A percentile compares a stretch with the other conserved stretches of the same genome.
Conservation (phyloP, 2,888 invertebrate genomes). For the Fragum whitleyi region DNA sequence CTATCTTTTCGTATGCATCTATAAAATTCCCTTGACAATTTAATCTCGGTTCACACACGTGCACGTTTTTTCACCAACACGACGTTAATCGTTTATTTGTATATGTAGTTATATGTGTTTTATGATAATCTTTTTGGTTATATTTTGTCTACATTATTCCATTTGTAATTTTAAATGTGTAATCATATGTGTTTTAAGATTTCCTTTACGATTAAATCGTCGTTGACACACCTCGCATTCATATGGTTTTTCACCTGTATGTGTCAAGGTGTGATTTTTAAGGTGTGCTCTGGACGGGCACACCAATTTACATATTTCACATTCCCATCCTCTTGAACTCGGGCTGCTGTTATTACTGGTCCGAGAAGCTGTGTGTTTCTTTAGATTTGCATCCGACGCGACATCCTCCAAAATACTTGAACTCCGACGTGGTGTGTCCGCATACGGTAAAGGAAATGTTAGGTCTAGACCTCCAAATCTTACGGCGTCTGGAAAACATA, state of each 20-base stretch:
- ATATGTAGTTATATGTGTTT: slow-evolving; percentile 42
- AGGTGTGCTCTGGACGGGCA: background rate
- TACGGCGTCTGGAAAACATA: too few species aligned
- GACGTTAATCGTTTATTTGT: background rate
- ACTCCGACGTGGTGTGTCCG: background rate
- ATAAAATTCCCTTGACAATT: too few species aligned
- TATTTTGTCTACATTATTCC: slow-evolving; percentile 38
- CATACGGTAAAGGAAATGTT: background rate
- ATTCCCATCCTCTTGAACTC: background rate
- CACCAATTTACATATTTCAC: background rate
- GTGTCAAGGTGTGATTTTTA: background rate
- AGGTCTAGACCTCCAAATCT: too few species aligned
- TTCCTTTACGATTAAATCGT: slow-evolving; percentile 42
- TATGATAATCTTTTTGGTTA: slow-evolving; percentile 38
- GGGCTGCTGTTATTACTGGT: background rate
- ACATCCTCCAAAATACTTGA: background rate
- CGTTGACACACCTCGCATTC: slow-evolving; percentile 40
- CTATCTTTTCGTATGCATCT: too few species aligned
- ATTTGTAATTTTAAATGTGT: slow-evolving; percentile 19
- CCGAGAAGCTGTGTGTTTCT: background rate
- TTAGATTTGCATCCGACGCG: background rate
- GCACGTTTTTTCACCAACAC: too few species aligned
- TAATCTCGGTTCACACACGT: too few species aligned
- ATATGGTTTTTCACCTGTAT: slow-evolving; percentile 9
- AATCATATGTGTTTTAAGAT: slow-evolving; percentile 46